Evolutionary conservation across 2,113 vertebrate genomes (phyloP).

Genomic region (Rhinoderma darwinii): DNA sequence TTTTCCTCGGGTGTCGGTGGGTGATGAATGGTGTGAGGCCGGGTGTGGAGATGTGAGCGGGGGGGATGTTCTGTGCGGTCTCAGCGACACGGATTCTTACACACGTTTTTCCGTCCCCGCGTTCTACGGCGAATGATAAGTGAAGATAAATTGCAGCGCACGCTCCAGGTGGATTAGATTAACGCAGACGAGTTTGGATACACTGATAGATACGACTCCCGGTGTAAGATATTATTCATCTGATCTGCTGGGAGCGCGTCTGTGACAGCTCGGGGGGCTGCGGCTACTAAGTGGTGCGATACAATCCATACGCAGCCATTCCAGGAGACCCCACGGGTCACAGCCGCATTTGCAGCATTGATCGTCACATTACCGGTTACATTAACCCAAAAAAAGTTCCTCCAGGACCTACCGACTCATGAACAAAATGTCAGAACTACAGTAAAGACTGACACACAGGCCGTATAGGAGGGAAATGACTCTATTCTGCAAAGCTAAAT

Average conservation of each 20-base stretch:
- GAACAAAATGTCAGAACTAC: too few species aligned
- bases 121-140: not conserved
- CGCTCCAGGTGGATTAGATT: not conserved
- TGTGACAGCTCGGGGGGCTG: not conserved
- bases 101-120: not conserved
- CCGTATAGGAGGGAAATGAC: too few species aligned
- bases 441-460: too few species aligned
- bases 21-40: not conserved
- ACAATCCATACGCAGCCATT: too few species aligned
- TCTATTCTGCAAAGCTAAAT: too few species aligned
- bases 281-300: not conserved
- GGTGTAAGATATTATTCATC: not conserved
- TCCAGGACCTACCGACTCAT: too few species aligned
- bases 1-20: not conserved
- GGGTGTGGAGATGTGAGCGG: not conserved
- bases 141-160: not conserved
- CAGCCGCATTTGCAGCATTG: not conserved
- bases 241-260: not conserved
- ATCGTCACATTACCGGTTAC: not conserved
- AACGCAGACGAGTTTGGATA: not conserved
- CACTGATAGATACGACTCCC: not conserved
- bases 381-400: too few species aligned
- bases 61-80: not conserved
- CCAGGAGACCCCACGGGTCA: not conserved
- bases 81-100: not conserved